Evolutionary conservation across 2,888 invertebrate genomes (phyloP).

Genomic region (Cremastinae sp.): DNA sequence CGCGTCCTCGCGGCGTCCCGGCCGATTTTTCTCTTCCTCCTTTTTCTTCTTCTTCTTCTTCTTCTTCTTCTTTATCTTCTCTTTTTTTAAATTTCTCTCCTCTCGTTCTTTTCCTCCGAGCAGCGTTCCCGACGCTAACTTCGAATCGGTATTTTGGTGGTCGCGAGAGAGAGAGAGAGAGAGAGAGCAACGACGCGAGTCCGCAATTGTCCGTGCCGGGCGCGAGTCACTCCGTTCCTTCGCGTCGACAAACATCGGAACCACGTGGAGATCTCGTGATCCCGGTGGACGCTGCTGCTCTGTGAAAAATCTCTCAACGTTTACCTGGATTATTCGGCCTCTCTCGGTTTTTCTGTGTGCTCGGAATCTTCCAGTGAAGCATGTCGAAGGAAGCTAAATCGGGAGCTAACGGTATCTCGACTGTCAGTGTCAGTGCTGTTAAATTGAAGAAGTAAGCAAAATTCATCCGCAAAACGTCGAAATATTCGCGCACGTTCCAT

Average conservation of each 20-base stretch:
- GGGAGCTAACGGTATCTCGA: constrained; percentile 15
- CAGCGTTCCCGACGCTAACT: constrained; percentile 9
- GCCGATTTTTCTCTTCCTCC: constrained; percentile 25
- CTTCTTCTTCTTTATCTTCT: background rate
- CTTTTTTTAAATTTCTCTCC: background rate
- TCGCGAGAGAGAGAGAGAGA: no score
- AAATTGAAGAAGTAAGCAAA: constrained; percentile 49
- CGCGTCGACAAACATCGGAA: no score
- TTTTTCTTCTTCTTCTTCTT: background rate
- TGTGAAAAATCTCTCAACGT: no score
- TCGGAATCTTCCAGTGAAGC: constrained; percentile 13
- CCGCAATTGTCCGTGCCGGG: no score
- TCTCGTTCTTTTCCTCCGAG: background rate
- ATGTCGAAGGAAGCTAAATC: constrained; percentile 30
- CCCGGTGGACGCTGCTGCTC: no score
- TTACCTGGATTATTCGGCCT: no score
- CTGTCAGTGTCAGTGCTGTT: constrained; percentile 12
- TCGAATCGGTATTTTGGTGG: background rate
- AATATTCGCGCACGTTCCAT: background rate
- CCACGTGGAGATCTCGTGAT: no score
- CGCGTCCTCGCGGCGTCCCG: constrained; percentile 28
- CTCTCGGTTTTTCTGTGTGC: constrained; percentile 9
- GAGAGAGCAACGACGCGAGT: no score
- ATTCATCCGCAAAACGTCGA: background rate
- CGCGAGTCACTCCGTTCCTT: no score